Evolutionary conservation across 2,113 vertebrate genomes (phyloP).

Genomic region (Porphyrio hochstetteri): DNA sequence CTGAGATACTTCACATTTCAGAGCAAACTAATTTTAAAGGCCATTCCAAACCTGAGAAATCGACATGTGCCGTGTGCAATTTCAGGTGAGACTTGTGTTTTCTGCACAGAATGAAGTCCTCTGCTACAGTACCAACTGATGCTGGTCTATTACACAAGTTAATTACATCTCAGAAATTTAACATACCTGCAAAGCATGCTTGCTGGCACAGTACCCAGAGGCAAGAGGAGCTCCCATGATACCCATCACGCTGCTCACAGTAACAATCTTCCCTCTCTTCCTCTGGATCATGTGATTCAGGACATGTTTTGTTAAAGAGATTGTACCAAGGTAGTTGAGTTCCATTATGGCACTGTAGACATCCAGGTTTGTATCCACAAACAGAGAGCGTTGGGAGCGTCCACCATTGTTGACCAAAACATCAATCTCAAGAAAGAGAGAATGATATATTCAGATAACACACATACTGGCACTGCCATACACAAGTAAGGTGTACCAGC

Average conservation of each 20-base stretch:
- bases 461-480: background rate
- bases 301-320: constrained; percentile 91
- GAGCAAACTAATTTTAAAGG: background rate
- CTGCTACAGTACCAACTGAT: background rate
- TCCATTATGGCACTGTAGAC: constrained; percentile 88
- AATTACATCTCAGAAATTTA: background rate
- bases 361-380: constrained; percentile 82
- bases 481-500: background rate
- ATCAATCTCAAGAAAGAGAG: constrained; percentile 79
- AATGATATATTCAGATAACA: background rate
- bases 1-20: background rate
- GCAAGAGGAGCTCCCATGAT: constrained; percentile 80
- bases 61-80: background rate
- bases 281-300: constrained; percentile 88
- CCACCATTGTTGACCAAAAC: constrained; percentile 93
- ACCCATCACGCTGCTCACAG: constrained; percentile 87
- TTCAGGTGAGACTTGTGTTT: background rate
- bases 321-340: constrained; percentile 89
- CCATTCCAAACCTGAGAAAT: background rate
- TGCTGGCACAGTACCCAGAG: constrained; percentile 90
- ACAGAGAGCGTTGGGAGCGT: constrained; percentile 88
- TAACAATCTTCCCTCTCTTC: constrained; percentile 85
- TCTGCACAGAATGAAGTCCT: background rate
- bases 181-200: constrained; percentile 90
- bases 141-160: background rate